Evolutionary conservation across 2,888 invertebrate species (phyloP).

Genomic region (Habroteleia sp.): DNA sequence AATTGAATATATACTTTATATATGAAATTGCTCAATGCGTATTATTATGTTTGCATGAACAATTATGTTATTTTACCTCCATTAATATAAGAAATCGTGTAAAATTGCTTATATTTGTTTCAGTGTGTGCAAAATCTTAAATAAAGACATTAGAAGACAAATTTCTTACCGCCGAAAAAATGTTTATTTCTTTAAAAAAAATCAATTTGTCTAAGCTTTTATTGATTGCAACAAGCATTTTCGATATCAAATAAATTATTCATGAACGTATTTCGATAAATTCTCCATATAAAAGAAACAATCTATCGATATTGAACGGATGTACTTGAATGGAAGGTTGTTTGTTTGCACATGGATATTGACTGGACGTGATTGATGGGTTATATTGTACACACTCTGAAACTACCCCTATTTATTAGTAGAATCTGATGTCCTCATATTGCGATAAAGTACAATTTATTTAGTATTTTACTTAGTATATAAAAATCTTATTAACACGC

Average conservation of each 20-base stretch:
- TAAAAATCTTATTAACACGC: too few relatives aligned
- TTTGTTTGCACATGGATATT: conserved; percentile 54
- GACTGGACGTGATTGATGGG: conserved; percentile 55
- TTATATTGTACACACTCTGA: conserved; percentile 31
- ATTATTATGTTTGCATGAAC: too few relatives aligned
- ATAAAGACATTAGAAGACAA: neutral
- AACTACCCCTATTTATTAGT: conserved; percentile 31
- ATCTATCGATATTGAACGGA: conserved; percentile 56
- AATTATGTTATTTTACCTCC: too few relatives aligned
- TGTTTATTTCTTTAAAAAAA: conserved; percentile 26
- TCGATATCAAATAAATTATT: conserved; percentile 51
- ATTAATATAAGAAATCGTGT: too few relatives aligned
- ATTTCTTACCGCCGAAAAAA: conserved; percentile 1
- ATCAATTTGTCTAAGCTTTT: conserved; percentile 21
- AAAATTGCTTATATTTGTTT: too few relatives aligned
- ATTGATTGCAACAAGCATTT: conserved; percentile 39
- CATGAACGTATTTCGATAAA: conserved; percentile 50
- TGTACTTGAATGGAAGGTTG: conserved; percentile 48
- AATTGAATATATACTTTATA: too few relatives aligned
- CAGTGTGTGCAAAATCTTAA: too few relatives aligned
- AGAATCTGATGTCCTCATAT: conserved; percentile 22
- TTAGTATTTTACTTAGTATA: too few relatives aligned
- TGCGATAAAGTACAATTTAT: conserved; percentile 24
- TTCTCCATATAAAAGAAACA: conserved; percentile 54
- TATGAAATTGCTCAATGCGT: too few relatives aligned